Base-by-base conservation (phyloP, 2,888 invertebrate genomes). In the Nomada ferruginata region DNA sequence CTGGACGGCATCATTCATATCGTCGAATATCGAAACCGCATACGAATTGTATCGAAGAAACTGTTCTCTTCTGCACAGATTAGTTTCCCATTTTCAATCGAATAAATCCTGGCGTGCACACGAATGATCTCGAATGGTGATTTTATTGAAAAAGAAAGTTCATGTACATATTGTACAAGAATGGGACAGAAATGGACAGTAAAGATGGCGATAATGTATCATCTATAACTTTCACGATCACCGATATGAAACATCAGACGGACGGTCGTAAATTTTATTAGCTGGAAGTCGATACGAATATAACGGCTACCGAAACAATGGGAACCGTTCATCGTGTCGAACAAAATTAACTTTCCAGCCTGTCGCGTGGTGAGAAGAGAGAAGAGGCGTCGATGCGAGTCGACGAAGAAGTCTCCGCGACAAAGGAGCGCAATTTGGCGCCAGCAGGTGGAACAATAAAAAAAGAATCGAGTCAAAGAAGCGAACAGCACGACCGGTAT, bases 381-480 rank as follows among this genome's bases (percentile, higher is more conserved):
- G 53, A 64, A 63, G 18, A 53, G 44, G 68, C 71, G 64, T 79
- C 69, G 72, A 83, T 36, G 72, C 53, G 18, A 47, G 64, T 36
- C 66, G 73, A 77, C 59, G 73, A 55, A 64, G 52, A 60, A 59
- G 53, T 53, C 60, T 13, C 20, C 65, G 55, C 65, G 61, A 65
- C 44, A 71, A 71, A 79, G 76, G 52, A 69, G 68, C 64, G 65
- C 74, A 82, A 83, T 76, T 76, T 64, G 47, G 85, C 88, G 88
- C 88, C 89, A 89, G 87, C 87, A 82, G 88, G 87, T 81, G 64
- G 71, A 70, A 80, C 85, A 80, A 86, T 91, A 89, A 91, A 91
- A 86, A 52, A 59, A 66, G 42, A 44, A 26, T n/a, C 52, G 50
- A 60, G 36, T 65, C 64, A 42, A 20, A 59, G 65, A 50, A 64